Conservation (phyloP, 2,888 invertebrate genomes). For the Liodrosophila aerea region DNA sequence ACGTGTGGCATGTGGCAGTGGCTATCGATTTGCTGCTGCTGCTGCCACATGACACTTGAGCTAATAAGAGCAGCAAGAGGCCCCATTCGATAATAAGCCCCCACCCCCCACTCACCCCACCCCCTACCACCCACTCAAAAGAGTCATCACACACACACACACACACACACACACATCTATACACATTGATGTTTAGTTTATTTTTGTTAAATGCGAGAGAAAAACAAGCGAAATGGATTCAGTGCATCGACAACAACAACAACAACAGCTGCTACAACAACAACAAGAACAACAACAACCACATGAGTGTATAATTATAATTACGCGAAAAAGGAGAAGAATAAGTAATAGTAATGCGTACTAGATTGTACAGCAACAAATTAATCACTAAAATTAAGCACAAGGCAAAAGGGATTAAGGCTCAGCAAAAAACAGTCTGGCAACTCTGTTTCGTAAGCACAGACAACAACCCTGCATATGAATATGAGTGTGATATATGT, state of each 20-base stretch:
- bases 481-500: too few relatives aligned
- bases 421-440: conserved; percentile 40
- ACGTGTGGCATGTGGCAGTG: too few relatives aligned
- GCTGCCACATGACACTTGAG: conserved; percentile 8
- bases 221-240: background rate
- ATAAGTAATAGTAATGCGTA: conserved; percentile 34
- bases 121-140: background rate
- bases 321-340: too few relatives aligned
- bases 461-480: too few relatives aligned
- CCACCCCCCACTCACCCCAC: background rate
- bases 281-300: conserved; percentile 11
- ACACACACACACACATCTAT: conserved; percentile 4
- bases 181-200: conserved; percentile 11
- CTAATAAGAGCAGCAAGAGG: background rate
- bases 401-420: conserved; percentile 16
- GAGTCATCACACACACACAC: background rate
- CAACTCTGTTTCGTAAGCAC: conserved; percentile 20
- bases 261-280: conserved; percentile 12
- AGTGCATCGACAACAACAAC: conserved; percentile 23
- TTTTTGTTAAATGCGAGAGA: background rate
- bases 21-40: conserved; percentile 4
- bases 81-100: conserved; percentile 9
- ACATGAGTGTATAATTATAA: conserved; percentile 4
- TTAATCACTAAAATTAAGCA: conserved; percentile 35
- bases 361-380: conserved; percentile 62